Conservation (phyloP, 2,797 vertebrate genomes). For the Chiroxiphia lanceolata region DNA sequence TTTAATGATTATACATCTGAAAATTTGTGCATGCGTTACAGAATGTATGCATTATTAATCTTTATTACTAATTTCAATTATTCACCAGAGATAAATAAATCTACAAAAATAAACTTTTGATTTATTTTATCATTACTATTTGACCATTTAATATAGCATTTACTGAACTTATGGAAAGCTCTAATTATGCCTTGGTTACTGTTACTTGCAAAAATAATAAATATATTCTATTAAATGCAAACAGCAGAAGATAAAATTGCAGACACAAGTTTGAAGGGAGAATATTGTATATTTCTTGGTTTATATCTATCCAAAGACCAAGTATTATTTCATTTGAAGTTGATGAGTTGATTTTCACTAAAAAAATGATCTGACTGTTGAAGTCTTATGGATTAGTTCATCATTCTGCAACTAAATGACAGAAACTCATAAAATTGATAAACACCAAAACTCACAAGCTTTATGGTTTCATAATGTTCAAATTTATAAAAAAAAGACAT, state of each 20-base stretch:
- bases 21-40: neutral
- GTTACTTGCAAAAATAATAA: neutral
- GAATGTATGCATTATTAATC: neutral
- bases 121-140: neutral
- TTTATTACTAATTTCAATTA: neutral
- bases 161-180: neutral
- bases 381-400: neutral
- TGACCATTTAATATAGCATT: neutral
- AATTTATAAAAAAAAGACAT: neutral
- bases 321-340: neutral
- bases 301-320: neutral
- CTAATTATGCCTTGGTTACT: neutral
- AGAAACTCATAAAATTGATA: neutral
- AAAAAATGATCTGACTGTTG: neutral
- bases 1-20: neutral
- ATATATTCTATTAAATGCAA: neutral
- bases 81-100: neutral
- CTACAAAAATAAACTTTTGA: neutral
- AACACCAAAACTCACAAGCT: neutral
- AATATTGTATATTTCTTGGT: neutral
- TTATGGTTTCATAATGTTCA: neutral
- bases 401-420: neutral
- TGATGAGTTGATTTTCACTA: neutral
- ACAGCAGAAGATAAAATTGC: neutral
- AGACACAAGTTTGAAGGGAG: neutral